Evolutionary conservation across 2,797 vertebrate genomes (phyloP), one percentile per base, ranked within the genome.

Genomic region (Notamacropus eugenii): DNA sequence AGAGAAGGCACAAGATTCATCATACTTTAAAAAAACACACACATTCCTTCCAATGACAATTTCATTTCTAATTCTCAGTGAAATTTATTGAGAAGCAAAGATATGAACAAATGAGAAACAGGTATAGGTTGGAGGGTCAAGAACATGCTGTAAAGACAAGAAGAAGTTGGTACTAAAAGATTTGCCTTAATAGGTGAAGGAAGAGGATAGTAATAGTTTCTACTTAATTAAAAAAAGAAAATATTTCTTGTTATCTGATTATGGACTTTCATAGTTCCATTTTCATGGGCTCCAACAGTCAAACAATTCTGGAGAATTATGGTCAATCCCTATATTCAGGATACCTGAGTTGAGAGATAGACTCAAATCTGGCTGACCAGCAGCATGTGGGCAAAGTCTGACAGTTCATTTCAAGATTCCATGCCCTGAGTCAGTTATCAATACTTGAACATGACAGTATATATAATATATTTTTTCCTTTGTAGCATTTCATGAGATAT

Each of bases 101-200:
- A 54, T 9, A 93, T 54, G 74, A 91, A 24, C 95, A 95, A 97
- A 92, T 90, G 93, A 16, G 59, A 96, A 96, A 93, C 93, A 87
- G 29, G 5, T 13, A 40, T 57, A n/a, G 95, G 9, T 1, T 50
- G 16, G 90, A 95, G 1, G 55, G 5, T 19, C 3, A 93, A 90
- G 95, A 13, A 1, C 91, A 93, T 52, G 0, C 27, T 96, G 2
- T 55, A 92, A 97, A 92, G 55, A 11, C 9, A 54, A 52, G 40
- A 91, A 27, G 31, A 97, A 94, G 6, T 87, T 95, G 57, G 93
- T 94, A 12, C 11, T 93, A 94, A 97, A 96, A 27, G 29, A 93
- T 93, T 91, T 13, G 6, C 29, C 19, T 92, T 91, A 54, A 93
- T 92, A 52, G 31, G 90, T 74, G 58, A 94, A 56, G 31, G 0